phyloP scores from a whole-genome alignment of 2,797 vertebrate genomes.

The Lacerta viridis region DNA sequence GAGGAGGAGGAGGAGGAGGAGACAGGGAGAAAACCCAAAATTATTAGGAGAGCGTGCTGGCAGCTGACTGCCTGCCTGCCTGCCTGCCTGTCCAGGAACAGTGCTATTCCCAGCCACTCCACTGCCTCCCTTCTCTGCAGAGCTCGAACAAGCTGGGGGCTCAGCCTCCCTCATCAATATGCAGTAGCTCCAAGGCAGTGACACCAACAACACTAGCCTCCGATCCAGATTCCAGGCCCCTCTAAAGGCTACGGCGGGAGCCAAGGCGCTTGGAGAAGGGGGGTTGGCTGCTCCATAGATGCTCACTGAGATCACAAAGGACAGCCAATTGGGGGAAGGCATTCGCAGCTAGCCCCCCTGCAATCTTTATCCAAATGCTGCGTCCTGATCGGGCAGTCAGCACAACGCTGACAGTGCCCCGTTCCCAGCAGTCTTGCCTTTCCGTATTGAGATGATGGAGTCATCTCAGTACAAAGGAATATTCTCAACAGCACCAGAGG shows the following conservation, averaged over 20 bases:
- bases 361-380: neutral
- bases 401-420: neutral
- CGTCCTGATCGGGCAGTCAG: neutral
- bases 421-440: neutral
- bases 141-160: constrained; percentile 14
- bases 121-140: constrained; percentile 43
- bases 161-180: constrained; percentile 57
- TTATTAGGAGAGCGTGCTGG: neutral
- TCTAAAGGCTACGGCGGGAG: neutral
- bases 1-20: too few species aligned
- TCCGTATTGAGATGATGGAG: neutral
- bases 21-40: neutral
- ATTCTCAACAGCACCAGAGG: neutral
- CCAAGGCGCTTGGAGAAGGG: neutral
- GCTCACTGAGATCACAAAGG: neutral
- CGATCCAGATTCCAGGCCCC: neutral
- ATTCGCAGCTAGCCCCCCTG: neutral
- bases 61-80: neutral
- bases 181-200: constrained; percentile 31
- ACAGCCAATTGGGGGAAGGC: neutral
- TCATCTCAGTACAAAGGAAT: neutral
- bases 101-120: neutral
- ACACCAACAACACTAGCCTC: neutral
- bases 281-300: neutral
- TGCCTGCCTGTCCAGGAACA: neutral